Conservation (phyloP, 64 coral and sea anemone genomes). For the Montipora efflorescens region DNA sequence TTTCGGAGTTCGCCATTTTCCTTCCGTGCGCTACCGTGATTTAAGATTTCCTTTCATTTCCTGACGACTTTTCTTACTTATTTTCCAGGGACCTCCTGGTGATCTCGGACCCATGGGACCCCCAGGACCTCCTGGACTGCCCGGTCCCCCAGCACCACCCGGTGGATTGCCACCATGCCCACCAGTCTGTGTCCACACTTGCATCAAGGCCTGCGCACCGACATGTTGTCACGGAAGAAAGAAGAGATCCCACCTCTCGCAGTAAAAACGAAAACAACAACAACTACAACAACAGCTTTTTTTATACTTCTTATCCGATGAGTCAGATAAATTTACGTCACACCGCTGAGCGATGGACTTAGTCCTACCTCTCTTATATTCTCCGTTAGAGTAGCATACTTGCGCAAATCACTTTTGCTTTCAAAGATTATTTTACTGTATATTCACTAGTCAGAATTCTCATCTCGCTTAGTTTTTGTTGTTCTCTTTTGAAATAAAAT, state of each 20-base stretch:
- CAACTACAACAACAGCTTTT: constrained; percentile 14
- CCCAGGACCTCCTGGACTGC: constrained; percentile 83
- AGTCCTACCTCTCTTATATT: neutral
- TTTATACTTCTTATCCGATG: constrained; percentile 49
- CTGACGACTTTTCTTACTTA: neutral
- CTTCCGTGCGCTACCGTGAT: neutral
- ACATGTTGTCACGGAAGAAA: constrained; percentile 87
- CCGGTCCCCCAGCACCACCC: constrained; percentile 95
- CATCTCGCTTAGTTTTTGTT: constrained; percentile 61
- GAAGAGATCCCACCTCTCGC: constrained; percentile 85
- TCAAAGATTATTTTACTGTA: constrained; percentile 35
- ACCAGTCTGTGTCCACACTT: constrained; percentile 96
- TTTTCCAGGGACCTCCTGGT: constrained; percentile 85
- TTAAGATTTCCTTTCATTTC: neutral
- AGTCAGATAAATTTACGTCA: constrained; percentile 9
- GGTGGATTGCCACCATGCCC: constrained; percentile 97
- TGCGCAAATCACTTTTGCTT: neutral
- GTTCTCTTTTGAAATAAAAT: constrained; percentile 39
- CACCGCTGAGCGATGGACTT: constrained; percentile 36
- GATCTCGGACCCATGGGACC: constrained; percentile 97
- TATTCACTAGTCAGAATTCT: constrained; percentile 6
- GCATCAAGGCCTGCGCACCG: constrained; percentile 96
- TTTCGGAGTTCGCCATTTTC: too few relatives aligned
- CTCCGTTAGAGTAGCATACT: neutral
- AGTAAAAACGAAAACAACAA: constrained; percentile 37